Base-by-base conservation (phyloP, 2,888 invertebrate species). In the Conus canariensis region DNA sequence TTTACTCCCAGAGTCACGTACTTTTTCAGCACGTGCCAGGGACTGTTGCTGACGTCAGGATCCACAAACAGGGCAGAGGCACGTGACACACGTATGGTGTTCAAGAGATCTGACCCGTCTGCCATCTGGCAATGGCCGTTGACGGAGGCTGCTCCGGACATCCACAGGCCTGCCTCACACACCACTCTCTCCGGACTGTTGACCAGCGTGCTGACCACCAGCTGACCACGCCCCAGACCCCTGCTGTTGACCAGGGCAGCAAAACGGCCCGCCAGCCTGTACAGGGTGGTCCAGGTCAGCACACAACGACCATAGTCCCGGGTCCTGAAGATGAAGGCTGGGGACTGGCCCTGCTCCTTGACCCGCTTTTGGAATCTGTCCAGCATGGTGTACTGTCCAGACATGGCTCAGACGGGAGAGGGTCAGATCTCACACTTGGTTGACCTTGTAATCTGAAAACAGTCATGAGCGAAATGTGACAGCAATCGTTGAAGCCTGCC, bases 81-180 rank as follows among this genome's bases (percentile, higher is more conserved):
- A 22, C 70, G 67, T 12, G 89, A 89, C 67, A 64, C 25, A 0
- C 83, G 67, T 25, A 89, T 0, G 1, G 58, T 67, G 70, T 70
- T 67, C 58, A 89, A 22, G 56, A 89, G 82, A 58, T 89, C 89
- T 1, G 89, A 89, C 10, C 89, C 89, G 22, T 89, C 89, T 6
- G 83, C 89, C 83, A 89, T 64, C 70, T 77, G 88, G 45, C 88
- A 88, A 8, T 67, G 59, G 16, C 59, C 88, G 30, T 74, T 77
- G 74, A 77, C 88, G 59, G 88, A 88, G 30, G 88, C 74, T 22
- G 88, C 88, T 16, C 77, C 88, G 30, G 77, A 22, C 88, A 88
- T 14, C 58, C 64, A 70, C 19, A 77, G 25, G 77, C 74, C 74
- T 1, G 59, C 58, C 59, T 88, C 88, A 58, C 14, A 74, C 88